These are phyloP conservation scores for Austrofundulus limnaeus DNA, from an alignment of 2,113 vertebrate genomes.

Conservation along the genomic window DNA sequence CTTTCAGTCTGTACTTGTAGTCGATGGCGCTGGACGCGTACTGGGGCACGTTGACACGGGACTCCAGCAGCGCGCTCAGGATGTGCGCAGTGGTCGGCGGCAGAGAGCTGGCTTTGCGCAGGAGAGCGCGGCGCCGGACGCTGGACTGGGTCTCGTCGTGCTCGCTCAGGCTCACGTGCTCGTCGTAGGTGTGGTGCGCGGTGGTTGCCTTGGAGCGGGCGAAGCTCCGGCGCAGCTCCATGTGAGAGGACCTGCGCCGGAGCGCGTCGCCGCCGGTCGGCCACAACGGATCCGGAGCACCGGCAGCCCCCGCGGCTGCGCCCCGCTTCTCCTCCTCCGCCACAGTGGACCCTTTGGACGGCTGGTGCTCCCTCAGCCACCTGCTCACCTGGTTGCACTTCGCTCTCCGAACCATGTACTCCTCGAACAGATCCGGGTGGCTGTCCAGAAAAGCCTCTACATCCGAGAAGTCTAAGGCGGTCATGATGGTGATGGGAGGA, in stretches of 20 bases:
- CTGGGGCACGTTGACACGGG: conserved; percentile 79
- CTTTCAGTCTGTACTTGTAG: conserved; percentile 79
- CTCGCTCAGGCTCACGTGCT: conserved; percentile 72
- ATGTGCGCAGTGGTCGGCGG: conserved; percentile 82
- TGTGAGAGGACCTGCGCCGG: conserved; percentile 78
- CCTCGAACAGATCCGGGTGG: conserved; percentile 81
- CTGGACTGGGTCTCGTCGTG: conserved; percentile 79
- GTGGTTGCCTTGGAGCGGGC: conserved; percentile 80
- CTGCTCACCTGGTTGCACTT: conserved; percentile 75
- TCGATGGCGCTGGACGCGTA: conserved; percentile 81
- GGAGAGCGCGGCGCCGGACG: conserved; percentile 78
- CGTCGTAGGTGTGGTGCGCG: conserved; percentile 79
- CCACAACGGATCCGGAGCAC: conserved; percentile 58
- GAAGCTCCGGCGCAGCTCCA: conserved; percentile 81
- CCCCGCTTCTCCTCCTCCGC: conserved; percentile 64
- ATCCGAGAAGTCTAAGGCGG: conserved; percentile 79
- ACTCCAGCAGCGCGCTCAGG: conserved; percentile 81
- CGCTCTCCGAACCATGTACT: conserved; percentile 78
- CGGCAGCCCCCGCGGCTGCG: conserved; percentile 10
- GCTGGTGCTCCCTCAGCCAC: conserved; percentile 75
- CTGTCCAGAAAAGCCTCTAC: conserved; percentile 82
- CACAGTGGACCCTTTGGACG: conserved; percentile 62
- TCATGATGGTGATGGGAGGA: conserved; percentile 64
- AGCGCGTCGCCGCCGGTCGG: conserved; percentile 69
- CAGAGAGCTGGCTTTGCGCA: conserved; percentile 83